phyloP scores from a whole-genome alignment of 35 echinoderm and acorn worm species.

The Nesometra sesokonis region DNA sequence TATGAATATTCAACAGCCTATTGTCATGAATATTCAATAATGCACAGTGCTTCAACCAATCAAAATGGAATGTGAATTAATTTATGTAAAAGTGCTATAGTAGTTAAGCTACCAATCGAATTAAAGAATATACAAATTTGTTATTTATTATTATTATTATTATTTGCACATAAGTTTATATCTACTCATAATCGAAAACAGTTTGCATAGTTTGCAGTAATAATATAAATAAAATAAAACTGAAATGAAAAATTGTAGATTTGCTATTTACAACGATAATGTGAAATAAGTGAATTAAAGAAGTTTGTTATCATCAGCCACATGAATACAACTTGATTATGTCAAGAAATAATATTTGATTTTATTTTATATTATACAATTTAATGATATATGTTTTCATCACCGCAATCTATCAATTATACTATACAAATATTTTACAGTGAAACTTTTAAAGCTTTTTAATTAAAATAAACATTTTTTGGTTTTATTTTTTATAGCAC shows the following conservation, averaged over 20 bases:
- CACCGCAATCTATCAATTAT: no score
- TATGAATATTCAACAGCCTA: not conserved
- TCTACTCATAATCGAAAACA: not conserved
- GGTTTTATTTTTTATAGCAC: not conserved
- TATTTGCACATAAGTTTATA: not conserved
- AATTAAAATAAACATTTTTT: not conserved
- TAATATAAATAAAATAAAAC: not conserved
- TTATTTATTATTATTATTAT: not conserved
- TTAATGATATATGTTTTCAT: no score
- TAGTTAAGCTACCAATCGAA: not conserved
- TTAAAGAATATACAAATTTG: not conserved
- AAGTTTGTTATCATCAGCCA: no score
- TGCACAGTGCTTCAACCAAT: not conserved
- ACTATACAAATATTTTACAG: not conserved
- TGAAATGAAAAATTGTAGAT: no score
- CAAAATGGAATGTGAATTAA: slow-evolving; percentile 1
- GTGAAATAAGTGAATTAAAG: no score
- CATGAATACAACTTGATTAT: no score
- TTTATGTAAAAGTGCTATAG: not conserved
- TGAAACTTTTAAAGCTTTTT: not conserved
- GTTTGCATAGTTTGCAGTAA: not conserved
- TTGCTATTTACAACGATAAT: no score
- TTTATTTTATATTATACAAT: no score
- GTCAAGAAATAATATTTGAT: no score
- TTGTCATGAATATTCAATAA: not conserved